Percentiles rank a stretch among this genome's conserved stretches.
Conservation (phyloP, 2,888 invertebrate genomes). For the Campoplex nolae region DNA sequence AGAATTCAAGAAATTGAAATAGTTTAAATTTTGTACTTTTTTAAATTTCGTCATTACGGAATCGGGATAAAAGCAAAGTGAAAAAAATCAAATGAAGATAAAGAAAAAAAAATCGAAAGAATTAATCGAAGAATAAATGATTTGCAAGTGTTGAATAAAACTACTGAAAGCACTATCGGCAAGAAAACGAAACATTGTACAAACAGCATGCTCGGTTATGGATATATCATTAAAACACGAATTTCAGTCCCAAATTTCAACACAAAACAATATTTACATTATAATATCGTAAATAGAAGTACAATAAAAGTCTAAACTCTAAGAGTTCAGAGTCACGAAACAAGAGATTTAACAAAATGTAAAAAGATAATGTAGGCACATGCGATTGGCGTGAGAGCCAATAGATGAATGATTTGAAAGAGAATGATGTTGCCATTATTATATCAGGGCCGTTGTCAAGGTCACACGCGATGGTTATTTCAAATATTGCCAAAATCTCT, state of each 20-base stretch:
- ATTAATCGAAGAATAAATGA: slow-evolving; percentile 5
- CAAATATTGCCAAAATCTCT: slow-evolving; percentile 5
- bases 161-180: slow-evolving; percentile 44
- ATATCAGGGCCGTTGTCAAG: slow-evolving; percentile 27
- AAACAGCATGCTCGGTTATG: slow-evolving; percentile 54
- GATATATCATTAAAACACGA: slow-evolving; percentile 31
- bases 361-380: slow-evolving; percentile 46
- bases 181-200: slow-evolving; percentile 34
- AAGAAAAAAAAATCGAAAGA: neutral
- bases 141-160: slow-evolving; percentile 19
- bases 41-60: neutral
- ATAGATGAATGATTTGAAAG: slow-evolving; percentile 44
- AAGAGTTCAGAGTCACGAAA: slow-evolving; percentile 25
- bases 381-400: slow-evolving; percentile 51
- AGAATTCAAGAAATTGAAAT: neutral
- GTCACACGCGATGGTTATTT: slow-evolving; percentile 23
- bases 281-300: slow-evolving; percentile 15
- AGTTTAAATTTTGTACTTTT: neutral
- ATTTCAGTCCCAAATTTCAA: slow-evolving; percentile 23
- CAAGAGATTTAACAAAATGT: slow-evolving; percentile 31
- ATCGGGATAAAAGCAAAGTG: neutral
- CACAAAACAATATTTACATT: slow-evolving; percentile 27
- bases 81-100: neutral
- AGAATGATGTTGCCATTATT: slow-evolving; percentile 49
- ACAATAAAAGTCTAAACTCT: slow-evolving; percentile 35